Base-by-base conservation (phyloP, 2,888 invertebrate species). In the Dicranocentrus wangi region DNA sequence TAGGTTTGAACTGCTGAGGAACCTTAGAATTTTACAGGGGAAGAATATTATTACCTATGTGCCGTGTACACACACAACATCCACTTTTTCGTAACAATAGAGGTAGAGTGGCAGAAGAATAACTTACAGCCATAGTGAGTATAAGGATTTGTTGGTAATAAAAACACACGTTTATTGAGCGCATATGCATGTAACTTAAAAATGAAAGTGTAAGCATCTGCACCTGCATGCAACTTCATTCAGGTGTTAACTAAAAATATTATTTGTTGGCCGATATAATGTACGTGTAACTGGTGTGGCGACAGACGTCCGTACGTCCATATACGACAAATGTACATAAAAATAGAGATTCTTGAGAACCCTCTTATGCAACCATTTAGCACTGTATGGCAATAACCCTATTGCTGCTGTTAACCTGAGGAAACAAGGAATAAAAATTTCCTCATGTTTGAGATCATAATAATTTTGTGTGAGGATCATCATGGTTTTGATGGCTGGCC, bases 331-430 rank as follows among this genome's bases (percentile, higher is more conserved):
- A n/a, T 47, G 47, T 3, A 47, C 39, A 76, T 51, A 66, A 73
- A 65, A 76, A 60, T 5, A 39, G 60, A 25, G 23, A 21, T 53
- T 19, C 47, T 61, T 63, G 63, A 51, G 53, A 77, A 70, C 65
- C 71, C 68, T 70, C 71, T 79, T 79, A 71, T 65, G 78, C 78
- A 79, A 79, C 71, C 65, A 79, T 79, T 79, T 79, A 79, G 78
- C 78, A 66, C 78, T 70, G 78, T 47, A 66, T 39, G 60, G 65
- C 61, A 71, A 71, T 61, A 69, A 77, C 53, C 60, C 51, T 39
- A 61, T 51, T 17, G 19, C 15, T 47, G 60, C 39, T 39, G 68
- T 69, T 43, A 53, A 70, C 21, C 15, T 27, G 19, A 47, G 32
- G 47, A 71, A 71, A 71, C 51, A 55, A 70, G 17, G 55, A 71